These are phyloP conservation scores for Eledona agricola DNA, from an alignment of 2,888 invertebrate genomes.

Conservation along the genomic window DNA sequence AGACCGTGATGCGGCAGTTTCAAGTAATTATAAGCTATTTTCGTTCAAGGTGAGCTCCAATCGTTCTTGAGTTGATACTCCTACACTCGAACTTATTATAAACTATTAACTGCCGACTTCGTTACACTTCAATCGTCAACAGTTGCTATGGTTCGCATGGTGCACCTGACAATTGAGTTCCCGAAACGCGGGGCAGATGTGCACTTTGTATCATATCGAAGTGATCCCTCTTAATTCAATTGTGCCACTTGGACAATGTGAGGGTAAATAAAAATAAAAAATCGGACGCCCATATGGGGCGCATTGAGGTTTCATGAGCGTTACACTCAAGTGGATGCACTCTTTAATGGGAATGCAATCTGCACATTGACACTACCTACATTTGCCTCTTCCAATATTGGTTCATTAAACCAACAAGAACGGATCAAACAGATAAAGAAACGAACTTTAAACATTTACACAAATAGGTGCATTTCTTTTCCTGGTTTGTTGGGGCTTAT, in stretches of 20 bases:
- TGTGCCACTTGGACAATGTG: slow-evolving; percentile 9
- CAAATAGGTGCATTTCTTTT: slow-evolving; percentile 7
- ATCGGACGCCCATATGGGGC: slow-evolving; percentile 19
- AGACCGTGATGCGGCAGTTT: too few species aligned
- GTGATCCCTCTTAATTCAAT: slow-evolving; percentile 26
- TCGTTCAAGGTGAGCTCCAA: slow-evolving; percentile 15
- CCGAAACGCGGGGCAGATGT: slow-evolving; percentile 48
- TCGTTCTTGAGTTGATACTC: slow-evolving; percentile 6
- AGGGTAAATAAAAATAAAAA: slow-evolving; percentile 23
- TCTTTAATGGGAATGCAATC: too few species aligned
- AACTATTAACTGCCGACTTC: too few species aligned
- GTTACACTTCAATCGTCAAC: slow-evolving; percentile 38
- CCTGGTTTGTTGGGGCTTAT: background rate
- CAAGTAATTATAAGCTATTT: slow-evolving; percentile 16
- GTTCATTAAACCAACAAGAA: slow-evolving; percentile 11
- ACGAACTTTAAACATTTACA: slow-evolving; percentile 13
- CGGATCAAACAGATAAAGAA: slow-evolving; percentile 15
- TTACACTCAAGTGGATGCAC: too few species aligned
- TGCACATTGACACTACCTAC: background rate
- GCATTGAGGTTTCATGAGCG: background rate
- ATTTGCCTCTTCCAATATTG: slow-evolving; percentile 18
- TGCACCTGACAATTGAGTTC: slow-evolving; percentile 49
- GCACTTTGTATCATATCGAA: slow-evolving; percentile 39
- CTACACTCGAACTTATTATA: slow-evolving; percentile 10
- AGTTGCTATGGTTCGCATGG: slow-evolving; percentile 48